phyloP scores from a whole-genome alignment of 2,113 vertebrate species.

The Carassius carassius region DNA sequence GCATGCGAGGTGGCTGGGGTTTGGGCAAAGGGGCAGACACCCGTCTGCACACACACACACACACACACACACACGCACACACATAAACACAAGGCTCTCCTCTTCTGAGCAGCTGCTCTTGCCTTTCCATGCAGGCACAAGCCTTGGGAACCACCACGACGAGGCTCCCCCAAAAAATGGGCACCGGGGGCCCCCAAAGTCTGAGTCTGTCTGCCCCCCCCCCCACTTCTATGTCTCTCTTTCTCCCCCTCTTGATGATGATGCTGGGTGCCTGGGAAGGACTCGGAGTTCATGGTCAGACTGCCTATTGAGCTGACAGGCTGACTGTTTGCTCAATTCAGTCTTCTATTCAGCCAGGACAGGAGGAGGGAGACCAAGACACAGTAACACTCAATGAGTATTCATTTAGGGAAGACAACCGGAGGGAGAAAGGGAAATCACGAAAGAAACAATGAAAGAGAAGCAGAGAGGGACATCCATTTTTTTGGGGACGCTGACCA shows the following conservation, averaged over 20 bases:
- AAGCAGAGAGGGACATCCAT: conserved; percentile 20
- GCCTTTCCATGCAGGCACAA: conserved; percentile 72
- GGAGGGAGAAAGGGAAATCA: conserved; percentile 57
- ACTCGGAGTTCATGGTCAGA: conserved; percentile 82
- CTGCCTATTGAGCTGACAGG: conserved; percentile 83
- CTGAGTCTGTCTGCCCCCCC: conserved; percentile 68
- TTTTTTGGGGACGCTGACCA: conserved; percentile 65
- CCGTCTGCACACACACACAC: conserved; percentile 68
- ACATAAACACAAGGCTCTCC: conserved; percentile 63
- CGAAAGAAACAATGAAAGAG: conserved; percentile 50
- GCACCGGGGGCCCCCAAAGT: conserved; percentile 74
- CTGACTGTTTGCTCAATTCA: conserved; percentile 81
- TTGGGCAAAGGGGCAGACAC: conserved; percentile 72
- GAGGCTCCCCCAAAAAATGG: conserved; percentile 67
- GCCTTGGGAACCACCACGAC: conserved; percentile 75
- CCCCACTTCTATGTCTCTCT: conserved; percentile 53
- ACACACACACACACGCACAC: conserved; percentile 62
- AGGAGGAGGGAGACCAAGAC: conserved; percentile 62
- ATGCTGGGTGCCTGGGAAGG: conserved; percentile 78
- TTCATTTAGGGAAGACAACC: conserved; percentile 71
- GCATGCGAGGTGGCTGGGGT: conserved; percentile 60
- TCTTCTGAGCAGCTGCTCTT: conserved; percentile 74
- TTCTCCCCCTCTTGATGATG: conserved; percentile 66
- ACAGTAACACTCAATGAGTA: conserved; percentile 72
- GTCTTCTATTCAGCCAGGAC: conserved; percentile 72